A percentile compares a stretch with the other conserved stretches of the same genome.
Conservation (phyloP, 1,140 invertebrate genomes). For the Apis florea region DNA sequence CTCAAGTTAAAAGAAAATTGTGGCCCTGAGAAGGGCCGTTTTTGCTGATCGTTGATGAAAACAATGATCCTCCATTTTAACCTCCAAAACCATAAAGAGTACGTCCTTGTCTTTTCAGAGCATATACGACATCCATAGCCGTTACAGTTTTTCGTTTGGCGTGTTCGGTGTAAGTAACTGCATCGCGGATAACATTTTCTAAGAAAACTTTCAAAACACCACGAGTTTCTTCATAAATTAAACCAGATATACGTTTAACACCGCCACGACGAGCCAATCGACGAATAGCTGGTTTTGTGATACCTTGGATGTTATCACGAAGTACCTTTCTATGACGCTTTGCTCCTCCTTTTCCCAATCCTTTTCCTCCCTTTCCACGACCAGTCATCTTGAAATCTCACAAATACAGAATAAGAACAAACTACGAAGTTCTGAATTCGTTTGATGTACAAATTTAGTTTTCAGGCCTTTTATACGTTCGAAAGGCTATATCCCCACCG, state of each 20-base stretch:
- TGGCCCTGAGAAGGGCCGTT: slow-evolving; percentile 56
- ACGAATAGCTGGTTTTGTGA: slow-evolving; percentile 68
- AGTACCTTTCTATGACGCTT: slow-evolving; percentile 48
- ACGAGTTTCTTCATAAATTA: slow-evolving; percentile 62
- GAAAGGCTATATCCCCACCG: neutral
- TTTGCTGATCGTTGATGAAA: neutral
- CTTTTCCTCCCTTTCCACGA: slow-evolving; percentile 86
- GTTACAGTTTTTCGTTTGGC: slow-evolving; percentile 59
- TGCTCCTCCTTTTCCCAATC: slow-evolving; percentile 82
- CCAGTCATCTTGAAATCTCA: slow-evolving; percentile 80
- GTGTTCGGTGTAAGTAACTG: slow-evolving; percentile 59
- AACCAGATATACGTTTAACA: slow-evolving; percentile 58
- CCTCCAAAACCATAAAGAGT: slow-evolving; percentile 85
- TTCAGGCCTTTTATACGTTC: neutral
- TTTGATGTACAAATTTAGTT: neutral
- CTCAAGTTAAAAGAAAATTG: neutral
- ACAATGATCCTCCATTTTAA: slow-evolving; percentile 70
- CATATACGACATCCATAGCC: slow-evolving; percentile 60
- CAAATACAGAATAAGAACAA: fast-evolving
- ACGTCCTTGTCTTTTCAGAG: slow-evolving; percentile 80
- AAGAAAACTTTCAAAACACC: slow-evolving; percentile 57
- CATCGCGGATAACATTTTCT: slow-evolving; percentile 60
- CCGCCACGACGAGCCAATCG: slow-evolving; percentile 56
- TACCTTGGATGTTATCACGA: slow-evolving; percentile 80
- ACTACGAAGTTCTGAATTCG: neutral